These are phyloP conservation scores for Ramazzottius varieornatus DNA, from an alignment of 2,888 invertebrate species.

Conservation along the genomic window DNA sequence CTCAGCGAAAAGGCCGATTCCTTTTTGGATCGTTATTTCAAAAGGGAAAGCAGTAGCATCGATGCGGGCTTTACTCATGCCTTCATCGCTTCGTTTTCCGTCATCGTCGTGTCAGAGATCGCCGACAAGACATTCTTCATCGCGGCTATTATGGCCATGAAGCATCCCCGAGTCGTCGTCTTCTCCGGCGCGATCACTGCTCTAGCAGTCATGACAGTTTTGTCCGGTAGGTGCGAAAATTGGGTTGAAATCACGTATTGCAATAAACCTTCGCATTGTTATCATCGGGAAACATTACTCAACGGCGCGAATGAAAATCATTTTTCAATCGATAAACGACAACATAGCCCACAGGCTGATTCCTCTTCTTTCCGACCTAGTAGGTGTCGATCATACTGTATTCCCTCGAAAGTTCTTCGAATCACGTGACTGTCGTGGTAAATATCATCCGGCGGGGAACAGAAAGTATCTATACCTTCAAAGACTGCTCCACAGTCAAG, in stretches of 20 bases:
- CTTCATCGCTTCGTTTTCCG: conserved; percentile 73
- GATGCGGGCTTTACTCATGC: conserved; percentile 56
- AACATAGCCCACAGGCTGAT: neutral
- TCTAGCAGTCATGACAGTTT: conserved; percentile 65
- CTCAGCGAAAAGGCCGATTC: no score
- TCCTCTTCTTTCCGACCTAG: no score
- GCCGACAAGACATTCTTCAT: conserved; percentile 99
- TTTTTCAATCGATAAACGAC: neutral
- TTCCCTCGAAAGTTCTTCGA: no score
- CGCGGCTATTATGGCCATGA: conserved; percentile 97
- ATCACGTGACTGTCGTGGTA: no score
- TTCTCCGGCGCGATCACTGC: conserved; percentile 78
- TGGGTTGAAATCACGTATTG: conserved; percentile 5
- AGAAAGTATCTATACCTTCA: no score
- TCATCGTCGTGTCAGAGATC: conserved; percentile 84
- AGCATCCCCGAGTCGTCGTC: conserved; percentile 68
- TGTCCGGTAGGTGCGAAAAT: conserved; percentile 38
- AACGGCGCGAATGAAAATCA: neutral
- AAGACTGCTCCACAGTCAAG: no score
- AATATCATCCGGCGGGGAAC: no score
- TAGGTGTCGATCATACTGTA: no score
- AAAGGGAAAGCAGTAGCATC: neutral
- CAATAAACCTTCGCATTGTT: neutral
- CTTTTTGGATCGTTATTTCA: neutral
- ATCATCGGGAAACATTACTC: neutral